Base-by-base conservation (phyloP, 1,140 invertebrate species). In the Arion vulgaris region DNA sequence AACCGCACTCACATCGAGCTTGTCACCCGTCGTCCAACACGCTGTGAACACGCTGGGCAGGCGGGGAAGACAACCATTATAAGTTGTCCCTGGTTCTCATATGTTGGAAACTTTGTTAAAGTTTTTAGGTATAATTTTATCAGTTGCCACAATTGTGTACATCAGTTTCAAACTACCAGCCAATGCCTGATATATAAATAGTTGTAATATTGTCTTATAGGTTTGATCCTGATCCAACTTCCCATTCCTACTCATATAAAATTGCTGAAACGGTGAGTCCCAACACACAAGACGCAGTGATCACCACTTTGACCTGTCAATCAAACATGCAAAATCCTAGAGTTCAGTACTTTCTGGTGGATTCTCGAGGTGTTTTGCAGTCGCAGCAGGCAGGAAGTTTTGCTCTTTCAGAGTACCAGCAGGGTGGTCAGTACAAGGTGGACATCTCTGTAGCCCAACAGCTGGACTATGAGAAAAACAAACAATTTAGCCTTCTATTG, bases 301-400 rank as follows among this genome's bases (percentile, higher is more conserved):
- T 80, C 38, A 80, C 78, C 32, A 80, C 78, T 15, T 34, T 90
- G 49, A 85, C 57, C 38, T 88, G 88, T 45, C 82, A 85, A 0
- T 89, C 87, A 7, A 88, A 87, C 74, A 86, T 86, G 11, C 77
- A 81, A 0, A 85, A 88, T 41, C 87, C 87, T 23, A 77, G 87
- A 15, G 85, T 89, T 9, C 85, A 86, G 39, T 89, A 36, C 45
- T 80, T 80, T 38, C 32, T 80, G 62, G 78, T 80, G 66, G 78
- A 80, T 51, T 45, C 62, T 7, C 15, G 28, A 17, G 78, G 45
- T 23, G 26, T 17, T 28, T 39, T 80, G 17, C 62, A 80, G 28
- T 80, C 78, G 49, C 78, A 80, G 38, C 66, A 80, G 17, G 62
- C 62, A n/a, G 78, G 78, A 32, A 7, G 13, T 49, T 80, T 80